phyloP scores from a whole-genome alignment of 1,140 invertebrate species.

The Drosophila guanche region DNA sequence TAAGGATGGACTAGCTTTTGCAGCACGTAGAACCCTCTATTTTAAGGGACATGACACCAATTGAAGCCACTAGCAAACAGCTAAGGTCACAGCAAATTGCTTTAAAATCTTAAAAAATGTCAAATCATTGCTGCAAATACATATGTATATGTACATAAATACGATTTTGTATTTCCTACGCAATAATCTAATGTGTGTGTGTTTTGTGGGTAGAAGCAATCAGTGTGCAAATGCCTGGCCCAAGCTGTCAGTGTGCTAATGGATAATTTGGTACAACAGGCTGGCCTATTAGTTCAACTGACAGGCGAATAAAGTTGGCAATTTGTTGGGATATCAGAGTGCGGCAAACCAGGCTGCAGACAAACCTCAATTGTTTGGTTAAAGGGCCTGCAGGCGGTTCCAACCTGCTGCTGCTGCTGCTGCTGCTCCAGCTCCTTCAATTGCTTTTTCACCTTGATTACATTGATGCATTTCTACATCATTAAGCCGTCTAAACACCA shows the following conservation, averaged over 20 bases:
- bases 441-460: conserved; percentile 68
- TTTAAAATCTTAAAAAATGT: neutral
- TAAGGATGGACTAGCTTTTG: too few species aligned
- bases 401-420: too few species aligned
- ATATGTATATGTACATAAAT: too few species aligned
- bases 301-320: conserved; percentile 48
- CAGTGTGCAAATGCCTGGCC: conserved; percentile 20
- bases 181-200: too few species aligned
- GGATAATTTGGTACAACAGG: conserved; percentile 27
- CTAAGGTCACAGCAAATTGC: too few species aligned
- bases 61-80: too few species aligned
- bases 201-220: conserved; percentile 16
- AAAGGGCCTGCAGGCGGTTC: conserved; percentile 1
- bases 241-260: conserved; percentile 39
- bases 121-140: neutral
- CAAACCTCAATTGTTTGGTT: conserved; percentile 15
- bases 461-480: conserved; percentile 78
- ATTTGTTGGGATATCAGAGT: conserved; percentile 48
- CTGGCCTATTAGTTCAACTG: conserved; percentile 2
- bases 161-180: too few species aligned
- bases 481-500: conserved; percentile 75
- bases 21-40: too few species aligned
- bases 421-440: too few species aligned
- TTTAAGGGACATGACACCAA: too few species aligned
- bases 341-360: conserved; percentile 52